phyloP scores from a whole-genome alignment of 2,888 invertebrate genomes.

The Carabus problematicus region DNA sequence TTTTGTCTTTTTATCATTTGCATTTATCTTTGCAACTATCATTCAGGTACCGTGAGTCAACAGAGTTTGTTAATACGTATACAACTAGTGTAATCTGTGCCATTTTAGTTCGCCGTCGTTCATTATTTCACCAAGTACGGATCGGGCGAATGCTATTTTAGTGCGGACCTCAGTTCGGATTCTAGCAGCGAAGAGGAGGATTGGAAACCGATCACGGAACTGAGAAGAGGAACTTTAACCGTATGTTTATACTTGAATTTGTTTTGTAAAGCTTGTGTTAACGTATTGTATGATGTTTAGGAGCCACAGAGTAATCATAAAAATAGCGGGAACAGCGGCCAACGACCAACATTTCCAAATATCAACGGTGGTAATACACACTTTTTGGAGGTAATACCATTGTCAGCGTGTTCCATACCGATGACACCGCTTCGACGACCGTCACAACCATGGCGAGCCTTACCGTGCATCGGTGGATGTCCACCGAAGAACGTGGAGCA shows the following conservation, averaged over 20 bases:
- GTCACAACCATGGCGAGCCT: slow-evolving; percentile 57
- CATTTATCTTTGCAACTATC: slow-evolving; percentile 81
- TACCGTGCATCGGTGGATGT: slow-evolving; percentile 54
- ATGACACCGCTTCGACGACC: slow-evolving; percentile 55
- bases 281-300: slow-evolving; percentile 23
- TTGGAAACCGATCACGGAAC: slow-evolving; percentile 45
- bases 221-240: slow-evolving; percentile 31
- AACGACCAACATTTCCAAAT: slow-evolving; percentile 43
- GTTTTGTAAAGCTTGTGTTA: too few species aligned
- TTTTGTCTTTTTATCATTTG: slow-evolving; percentile 82
- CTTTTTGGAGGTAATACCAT: slow-evolving; percentile 69
- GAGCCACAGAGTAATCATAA: slow-evolving; percentile 37
- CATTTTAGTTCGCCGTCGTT: slow-evolving; percentile 75
- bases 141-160: slow-evolving; percentile 79
- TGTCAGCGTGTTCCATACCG: slow-evolving; percentile 66
- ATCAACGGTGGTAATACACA: slow-evolving; percentile 51
- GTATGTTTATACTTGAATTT: background rate
- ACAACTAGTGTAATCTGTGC: slow-evolving; percentile 10
- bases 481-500: slow-evolving; percentile 43
- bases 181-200: slow-evolving; percentile 66
- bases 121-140: slow-evolving; percentile 87
- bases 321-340: slow-evolving; percentile 37
- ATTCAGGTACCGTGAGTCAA: slow-evolving; percentile 64
- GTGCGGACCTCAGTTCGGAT: slow-evolving; percentile 68
- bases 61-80: slow-evolving; percentile 32